Base-by-base conservation (phyloP, 35 echinoderm and acorn worm genomes). In the Apostichopus japonicus region DNA sequence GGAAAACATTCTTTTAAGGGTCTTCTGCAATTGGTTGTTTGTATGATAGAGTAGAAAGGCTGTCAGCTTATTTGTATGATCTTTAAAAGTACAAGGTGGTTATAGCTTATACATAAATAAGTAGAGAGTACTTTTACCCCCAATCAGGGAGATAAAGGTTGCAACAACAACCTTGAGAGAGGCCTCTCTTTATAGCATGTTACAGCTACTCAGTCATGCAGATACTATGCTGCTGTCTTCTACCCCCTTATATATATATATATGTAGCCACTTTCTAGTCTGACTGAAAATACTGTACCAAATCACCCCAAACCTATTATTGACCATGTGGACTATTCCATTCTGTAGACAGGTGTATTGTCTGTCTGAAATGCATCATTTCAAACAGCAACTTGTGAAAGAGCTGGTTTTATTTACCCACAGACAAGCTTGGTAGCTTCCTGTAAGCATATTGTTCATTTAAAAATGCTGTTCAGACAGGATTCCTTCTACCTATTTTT, bases 241-340 rank as follows among this genome's bases (percentile, higher is more conserved):
- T 19, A 19, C 22, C 17, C 71, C 71, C 6, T 3, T 0, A 17
- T 6, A 73, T 73, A 73, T 73, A 73, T 73, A 17, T 14, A 6
- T 73, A 73, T 14, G 17, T 17, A 14, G 63, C 63, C 19, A 67
- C 15, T 23, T 7, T 75, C 71, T 75, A 23, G 71, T 75, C 71
- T 75, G 71, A 19, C 19, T 72, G 15, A 10, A 58, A 84, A 59
- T 84, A 84, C 81, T 84, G 54, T 58, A 58, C 54, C 54, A 55
- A 84, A 84, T 84, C 81, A 84, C 81, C 54, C 54, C 56, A 84
- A 84, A 84, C 81, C 81, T 84, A 58, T 84, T 57, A 84, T 84
- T 84, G 81, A 57, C 81, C 56, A 62, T 21, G 55, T 44, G 81
- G 81, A 84, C 81, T 84, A 84, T 84, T 84, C 81, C 81, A 84